Percentiles rank a stretch among this genome's conserved stretches.
These are phyloP conservation scores for Ameiurus melas DNA, from an alignment of 2,113 vertebrate species.

Conservation along the genomic window DNA sequence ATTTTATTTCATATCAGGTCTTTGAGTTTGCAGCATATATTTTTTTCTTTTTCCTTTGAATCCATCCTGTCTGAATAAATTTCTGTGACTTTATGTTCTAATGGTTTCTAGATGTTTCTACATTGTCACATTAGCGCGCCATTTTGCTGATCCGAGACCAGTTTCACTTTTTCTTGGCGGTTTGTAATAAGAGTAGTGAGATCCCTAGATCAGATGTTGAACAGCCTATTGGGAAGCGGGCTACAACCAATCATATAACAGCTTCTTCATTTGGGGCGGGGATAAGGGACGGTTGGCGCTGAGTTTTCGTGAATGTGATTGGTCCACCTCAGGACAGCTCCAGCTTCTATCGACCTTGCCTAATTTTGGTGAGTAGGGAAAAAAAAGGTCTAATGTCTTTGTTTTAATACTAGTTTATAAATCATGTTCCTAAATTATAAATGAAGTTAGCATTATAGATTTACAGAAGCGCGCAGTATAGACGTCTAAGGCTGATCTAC, in stretches of 20 bases:
- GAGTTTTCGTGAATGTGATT: constrained; percentile 58
- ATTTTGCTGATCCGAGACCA: constrained; percentile 16
- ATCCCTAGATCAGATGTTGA: background rate
- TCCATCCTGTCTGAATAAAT: background rate
- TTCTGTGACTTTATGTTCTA: background rate
- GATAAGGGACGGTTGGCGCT: no score
- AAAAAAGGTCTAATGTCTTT: background rate
- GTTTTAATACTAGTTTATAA: background rate
- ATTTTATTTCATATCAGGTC: background rate
- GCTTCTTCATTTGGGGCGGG: background rate
- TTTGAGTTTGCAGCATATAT: background rate
- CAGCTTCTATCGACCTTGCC: background rate
- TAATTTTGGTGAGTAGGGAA: constrained; percentile 22
- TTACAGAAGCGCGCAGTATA: background rate
- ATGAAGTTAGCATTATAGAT: background rate
- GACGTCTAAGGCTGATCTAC: no score
- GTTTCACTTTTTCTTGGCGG: background rate
- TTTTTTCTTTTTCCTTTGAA: background rate
- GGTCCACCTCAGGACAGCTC: constrained; percentile 53
- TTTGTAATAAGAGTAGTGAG: background rate
- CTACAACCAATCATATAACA: background rate
- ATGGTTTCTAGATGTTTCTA: constrained; percentile 18
- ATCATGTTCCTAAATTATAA: no score
- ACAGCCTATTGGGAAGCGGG: background rate
- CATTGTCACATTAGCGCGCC: background rate